phyloP scores from a whole-genome alignment of 2,113 vertebrate species.

The Trinectes maculatus region DNA sequence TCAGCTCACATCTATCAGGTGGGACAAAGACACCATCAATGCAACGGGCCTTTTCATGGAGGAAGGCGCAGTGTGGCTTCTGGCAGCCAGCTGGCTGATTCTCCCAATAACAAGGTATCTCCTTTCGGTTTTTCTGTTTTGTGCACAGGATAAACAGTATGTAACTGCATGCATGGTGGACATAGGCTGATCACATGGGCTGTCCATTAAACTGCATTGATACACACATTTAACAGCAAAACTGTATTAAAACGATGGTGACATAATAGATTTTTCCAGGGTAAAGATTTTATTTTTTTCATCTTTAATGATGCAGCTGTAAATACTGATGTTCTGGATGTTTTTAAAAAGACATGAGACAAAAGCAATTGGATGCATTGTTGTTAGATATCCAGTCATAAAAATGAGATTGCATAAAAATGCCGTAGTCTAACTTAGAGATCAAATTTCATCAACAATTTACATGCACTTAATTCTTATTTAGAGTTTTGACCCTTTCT shows the following conservation, averaged over 20 bases:
- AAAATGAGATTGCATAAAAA: no score
- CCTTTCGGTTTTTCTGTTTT: slow-evolving; percentile 91
- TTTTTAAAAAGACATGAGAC: no score
- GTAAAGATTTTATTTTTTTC: not conserved
- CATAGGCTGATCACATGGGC: not conserved
- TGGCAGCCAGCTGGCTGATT: slow-evolving; percentile 93
- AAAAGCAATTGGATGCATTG: no score
- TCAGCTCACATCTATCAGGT: slow-evolving; percentile 86
- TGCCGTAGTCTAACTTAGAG: no score
- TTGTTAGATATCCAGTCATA: no score
- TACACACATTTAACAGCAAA: not conserved
- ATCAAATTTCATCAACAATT: no score
- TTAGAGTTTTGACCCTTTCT: no score
- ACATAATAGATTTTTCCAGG: no score
- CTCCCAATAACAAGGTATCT: slow-evolving; percentile 96
- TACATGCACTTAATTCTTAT: no score
- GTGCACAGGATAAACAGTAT: not conserved
- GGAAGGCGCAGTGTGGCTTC: slow-evolving; percentile 94
- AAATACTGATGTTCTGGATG: no score
- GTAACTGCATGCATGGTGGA: not conserved
- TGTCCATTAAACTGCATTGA: not conserved
- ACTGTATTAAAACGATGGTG: not conserved
- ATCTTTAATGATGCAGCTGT: no score
- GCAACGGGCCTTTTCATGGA: slow-evolving; percentile 88
- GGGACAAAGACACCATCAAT: slow-evolving; percentile 89